Evolutionary conservation across 2,797 vertebrate genomes (phyloP).

Genomic region (Podargus strigoides): DNA sequence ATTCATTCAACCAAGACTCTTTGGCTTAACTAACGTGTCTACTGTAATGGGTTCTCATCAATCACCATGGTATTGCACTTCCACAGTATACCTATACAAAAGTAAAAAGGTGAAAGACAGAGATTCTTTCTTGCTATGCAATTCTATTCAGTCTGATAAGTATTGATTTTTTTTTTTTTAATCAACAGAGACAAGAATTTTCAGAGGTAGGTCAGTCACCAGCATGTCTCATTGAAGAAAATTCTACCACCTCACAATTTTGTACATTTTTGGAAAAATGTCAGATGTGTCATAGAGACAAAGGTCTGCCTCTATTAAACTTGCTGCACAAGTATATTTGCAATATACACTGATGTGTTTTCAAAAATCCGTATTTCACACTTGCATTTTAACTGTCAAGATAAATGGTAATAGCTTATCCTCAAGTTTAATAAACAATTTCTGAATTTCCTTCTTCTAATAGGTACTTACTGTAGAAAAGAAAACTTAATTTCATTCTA

Average conservation of each 20-base stretch:
- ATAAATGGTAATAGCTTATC: not conserved
- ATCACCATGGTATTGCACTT: not conserved
- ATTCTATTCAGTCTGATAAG: not conserved
- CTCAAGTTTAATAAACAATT: not conserved
- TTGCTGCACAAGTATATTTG: not conserved
- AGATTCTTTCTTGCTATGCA: not conserved
- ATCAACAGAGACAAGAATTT: not conserved
- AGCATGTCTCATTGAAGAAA: not conserved
- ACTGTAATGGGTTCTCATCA: not conserved
- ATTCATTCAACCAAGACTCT: not conserved
- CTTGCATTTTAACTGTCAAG: not conserved
- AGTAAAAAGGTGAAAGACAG: not conserved
- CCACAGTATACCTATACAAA: rapidly evolving
- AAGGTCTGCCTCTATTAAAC: not conserved
- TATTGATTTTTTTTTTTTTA: not conserved
- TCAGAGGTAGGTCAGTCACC: not conserved
- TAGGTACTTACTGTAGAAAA: not conserved
- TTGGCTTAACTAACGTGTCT: not conserved
- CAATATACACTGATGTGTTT: not conserved
- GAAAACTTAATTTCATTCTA: not conserved
- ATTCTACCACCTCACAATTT: not conserved
- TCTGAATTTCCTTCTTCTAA: not conserved
- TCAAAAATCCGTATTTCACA: not conserved
- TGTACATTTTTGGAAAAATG: not conserved
- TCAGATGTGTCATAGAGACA: not conserved